Percentiles rank a stretch among this genome's conserved stretches.
These are phyloP conservation scores for Meteorus colon DNA, from an alignment of 2,888 invertebrate species.

Conservation along the genomic window DNA sequence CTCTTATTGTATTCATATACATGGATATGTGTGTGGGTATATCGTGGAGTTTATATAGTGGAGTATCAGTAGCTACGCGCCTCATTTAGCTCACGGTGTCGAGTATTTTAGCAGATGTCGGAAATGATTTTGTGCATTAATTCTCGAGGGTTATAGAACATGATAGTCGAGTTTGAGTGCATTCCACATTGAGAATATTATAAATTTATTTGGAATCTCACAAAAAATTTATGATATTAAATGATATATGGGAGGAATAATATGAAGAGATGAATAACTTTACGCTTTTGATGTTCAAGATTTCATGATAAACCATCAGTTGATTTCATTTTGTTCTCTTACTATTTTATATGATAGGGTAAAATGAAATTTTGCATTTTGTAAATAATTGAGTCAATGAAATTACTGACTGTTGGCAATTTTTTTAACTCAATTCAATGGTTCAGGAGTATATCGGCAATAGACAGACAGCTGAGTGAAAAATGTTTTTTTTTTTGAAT, in stretches of 20 bases:
- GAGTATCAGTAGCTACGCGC: constrained; percentile 29
- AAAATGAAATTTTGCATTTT: too few relatives aligned
- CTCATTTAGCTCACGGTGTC: constrained; percentile 32
- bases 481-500: too few relatives aligned
- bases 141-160: constrained; percentile 13
- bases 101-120: constrained; percentile 41
- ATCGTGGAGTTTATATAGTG: constrained; percentile 6
- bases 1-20: constrained; percentile 17
- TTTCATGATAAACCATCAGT: too few relatives aligned
- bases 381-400: too few relatives aligned
- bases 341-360: too few relatives aligned
- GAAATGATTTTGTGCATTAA: constrained; percentile 41
- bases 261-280: too few relatives aligned
- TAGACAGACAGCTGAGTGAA: too few relatives aligned
- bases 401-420: too few relatives aligned
- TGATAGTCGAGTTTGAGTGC: not conserved
- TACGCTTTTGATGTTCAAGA: too few relatives aligned
- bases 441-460: too few relatives aligned
- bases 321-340: too few relatives aligned
- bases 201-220: not conserved
- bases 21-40: not conserved
- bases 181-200: not conserved
- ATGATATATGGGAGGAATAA: not conserved
- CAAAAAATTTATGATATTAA: not conserved
- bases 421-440: too few relatives aligned